These are phyloP conservation scores for Festucalex cinctus DNA, from an alignment of 2,113 vertebrate species.

Conservation along the genomic window DNA sequence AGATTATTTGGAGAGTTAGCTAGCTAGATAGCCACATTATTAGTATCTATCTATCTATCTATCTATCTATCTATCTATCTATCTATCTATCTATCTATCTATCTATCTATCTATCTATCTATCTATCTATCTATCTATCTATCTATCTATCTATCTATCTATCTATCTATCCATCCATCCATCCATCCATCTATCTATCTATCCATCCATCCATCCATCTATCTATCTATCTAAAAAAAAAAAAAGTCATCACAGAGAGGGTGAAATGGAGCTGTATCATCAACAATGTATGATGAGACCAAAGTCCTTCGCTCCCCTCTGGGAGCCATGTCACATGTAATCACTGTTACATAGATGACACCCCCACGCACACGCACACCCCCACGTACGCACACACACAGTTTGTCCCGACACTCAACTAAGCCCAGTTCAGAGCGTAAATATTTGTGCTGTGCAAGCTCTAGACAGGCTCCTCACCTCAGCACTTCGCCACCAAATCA, in stretches of 20 bases:
- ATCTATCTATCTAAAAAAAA: neutral
- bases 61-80: constrained; percentile 22
- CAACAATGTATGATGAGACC: constrained; percentile 63
- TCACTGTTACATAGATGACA: constrained; percentile 77
- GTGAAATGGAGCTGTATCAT: constrained; percentile 52
- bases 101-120: constrained; percentile 2
- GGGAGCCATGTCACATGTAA: constrained; percentile 80
- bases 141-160: constrained; percentile 28
- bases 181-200: constrained; percentile 19
- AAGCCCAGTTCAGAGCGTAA: constrained; percentile 78
- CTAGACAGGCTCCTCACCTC: constrained; percentile 74
- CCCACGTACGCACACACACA: constrained; percentile 19
- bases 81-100: constrained; percentile 6
- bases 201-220: constrained; percentile 25
- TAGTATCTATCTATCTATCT: neutral
- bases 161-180: constrained; percentile 14
- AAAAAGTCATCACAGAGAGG: constrained; percentile 64
- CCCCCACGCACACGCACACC: constrained; percentile 38
- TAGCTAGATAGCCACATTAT: too few relatives aligned
- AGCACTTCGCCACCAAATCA: constrained; percentile 75
- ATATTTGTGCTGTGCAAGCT: constrained; percentile 89
- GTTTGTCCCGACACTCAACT: constrained; percentile 48
- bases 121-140: constrained; percentile 16
- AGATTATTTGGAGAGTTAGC: too few relatives aligned
- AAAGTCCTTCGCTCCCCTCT: constrained; percentile 67